Percentiles rank a stretch among this genome's conserved stretches.
Conservation (phyloP, 1,140 invertebrate genomes). For the Drosophila rhopaloa region DNA sequence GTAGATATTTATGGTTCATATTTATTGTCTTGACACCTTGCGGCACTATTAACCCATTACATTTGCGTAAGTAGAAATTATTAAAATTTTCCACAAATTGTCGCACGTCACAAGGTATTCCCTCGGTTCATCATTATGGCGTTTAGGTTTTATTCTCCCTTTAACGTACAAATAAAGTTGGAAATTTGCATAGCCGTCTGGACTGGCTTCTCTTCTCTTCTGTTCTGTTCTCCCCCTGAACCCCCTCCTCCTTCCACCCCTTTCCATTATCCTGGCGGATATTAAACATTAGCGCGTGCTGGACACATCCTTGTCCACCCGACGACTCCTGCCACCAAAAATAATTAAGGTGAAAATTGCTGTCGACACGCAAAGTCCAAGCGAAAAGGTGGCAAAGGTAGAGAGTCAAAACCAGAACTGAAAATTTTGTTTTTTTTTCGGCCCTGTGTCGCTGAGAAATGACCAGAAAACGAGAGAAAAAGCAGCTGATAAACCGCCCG, state of each 20-base stretch:
- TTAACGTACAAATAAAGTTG: constrained; percentile 67
- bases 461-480: constrained; percentile 37
- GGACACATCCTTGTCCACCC: constrained; percentile 49
- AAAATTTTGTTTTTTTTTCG: constrained; percentile 20
- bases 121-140: constrained; percentile 30
- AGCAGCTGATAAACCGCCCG: constrained; percentile 63
- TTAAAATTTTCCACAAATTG: constrained; percentile 17
- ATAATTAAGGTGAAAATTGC: constrained; percentile 83
- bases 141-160: constrained; percentile 25
- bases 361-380: constrained; percentile 73
- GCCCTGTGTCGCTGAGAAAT: constrained; percentile 61
- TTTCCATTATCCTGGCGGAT: constrained; percentile 58
- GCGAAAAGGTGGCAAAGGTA: constrained; percentile 22
- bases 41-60: constrained; percentile 4
- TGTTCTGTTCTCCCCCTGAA: not conserved
- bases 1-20: constrained; percentile 13
- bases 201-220: constrained; percentile 6
- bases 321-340: constrained; percentile 49
- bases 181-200: constrained; percentile 82
- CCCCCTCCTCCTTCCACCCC: not conserved
- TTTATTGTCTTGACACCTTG: constrained; percentile 30
- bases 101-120: constrained; percentile 27
- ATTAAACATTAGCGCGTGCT: constrained; percentile 83
- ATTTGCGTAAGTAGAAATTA: constrained; percentile 28
- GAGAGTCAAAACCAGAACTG: constrained; percentile 21